Evolutionary conservation across 1,140 invertebrate genomes (phyloP).

Genomic region (Drosophila pallidifrons): DNA sequence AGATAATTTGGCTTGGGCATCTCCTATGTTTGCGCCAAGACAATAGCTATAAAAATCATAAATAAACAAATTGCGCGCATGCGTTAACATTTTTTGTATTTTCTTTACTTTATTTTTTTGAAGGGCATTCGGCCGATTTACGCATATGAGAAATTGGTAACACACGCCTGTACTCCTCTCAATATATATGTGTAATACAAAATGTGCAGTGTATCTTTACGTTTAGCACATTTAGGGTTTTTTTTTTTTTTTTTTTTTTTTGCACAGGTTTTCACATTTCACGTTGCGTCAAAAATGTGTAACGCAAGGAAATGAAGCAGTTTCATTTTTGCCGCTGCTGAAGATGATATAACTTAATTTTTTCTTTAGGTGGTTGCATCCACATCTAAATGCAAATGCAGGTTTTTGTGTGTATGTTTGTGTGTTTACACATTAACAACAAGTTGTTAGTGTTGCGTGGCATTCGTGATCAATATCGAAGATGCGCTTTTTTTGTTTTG

Average conservation of each 20-base stretch:
- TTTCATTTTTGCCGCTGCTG: conserved; percentile 10
- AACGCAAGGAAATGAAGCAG: conserved; percentile 34
- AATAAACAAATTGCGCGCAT: conserved; percentile 70
- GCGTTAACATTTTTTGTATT: conserved; percentile 54
- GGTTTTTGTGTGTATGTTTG: conserved; percentile 1
- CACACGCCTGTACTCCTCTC: conserved; percentile 9
- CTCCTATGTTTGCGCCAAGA: conserved; percentile 49
- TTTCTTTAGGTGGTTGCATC: conserved; percentile 13
- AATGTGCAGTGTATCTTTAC: conserved; percentile 36
- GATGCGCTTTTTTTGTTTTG: conserved; percentile 33
- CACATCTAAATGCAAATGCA: not conserved
- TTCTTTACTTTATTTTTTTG: conserved; percentile 36
- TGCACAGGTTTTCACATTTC: conserved; percentile 63
- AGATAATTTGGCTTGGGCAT: conserved; percentile 56
- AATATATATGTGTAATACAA: too few relatives aligned
- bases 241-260: conserved; percentile 22
- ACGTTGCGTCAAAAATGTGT: conserved; percentile 56
- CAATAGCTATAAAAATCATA: conserved; percentile 71
- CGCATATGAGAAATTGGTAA: conserved; percentile 53
- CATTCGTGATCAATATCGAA: conserved; percentile 20
- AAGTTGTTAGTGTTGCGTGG: conserved; percentile 47
- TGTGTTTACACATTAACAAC: conserved; percentile 34
- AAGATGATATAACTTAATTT: conserved; percentile 58
- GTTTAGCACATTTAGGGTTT: conserved; percentile 57
- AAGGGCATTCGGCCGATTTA: conserved; percentile 51